phyloP scores from a whole-genome alignment of 2,888 invertebrate species.

The Lycia hirtaria region DNA sequence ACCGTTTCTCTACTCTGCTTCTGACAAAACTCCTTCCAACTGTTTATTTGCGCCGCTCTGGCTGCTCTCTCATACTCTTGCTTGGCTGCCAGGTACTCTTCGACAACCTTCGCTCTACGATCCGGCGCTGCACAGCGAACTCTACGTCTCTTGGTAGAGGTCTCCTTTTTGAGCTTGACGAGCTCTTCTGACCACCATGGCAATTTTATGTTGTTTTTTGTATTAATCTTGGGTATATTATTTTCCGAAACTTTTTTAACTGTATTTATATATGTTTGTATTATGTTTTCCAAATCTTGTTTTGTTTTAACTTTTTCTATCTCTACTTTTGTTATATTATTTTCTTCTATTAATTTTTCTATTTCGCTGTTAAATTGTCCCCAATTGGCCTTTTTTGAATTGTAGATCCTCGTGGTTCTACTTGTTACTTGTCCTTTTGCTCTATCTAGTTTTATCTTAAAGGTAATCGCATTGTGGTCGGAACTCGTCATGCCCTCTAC shows the following conservation, averaged over 20 bases:
- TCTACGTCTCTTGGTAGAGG: conserved; percentile 33
- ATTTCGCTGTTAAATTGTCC: conserved; percentile 20
- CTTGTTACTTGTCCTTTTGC: conserved; percentile 9
- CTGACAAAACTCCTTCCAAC: conserved; percentile 34
- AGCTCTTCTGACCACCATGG: conserved; percentile 42
- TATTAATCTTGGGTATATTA: conserved; percentile 13
- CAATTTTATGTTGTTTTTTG: conserved; percentile 3
- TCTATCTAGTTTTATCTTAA: conserved; percentile 20
- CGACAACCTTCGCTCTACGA: conserved; percentile 27
- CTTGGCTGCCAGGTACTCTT: conserved; percentile 31
- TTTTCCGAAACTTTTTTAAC: too few relatives aligned
- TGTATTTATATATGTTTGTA: conserved; percentile 8
- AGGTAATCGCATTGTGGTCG: conserved; percentile 41
- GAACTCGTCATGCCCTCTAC: conserved; percentile 31
- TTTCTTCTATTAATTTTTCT: too few relatives aligned
- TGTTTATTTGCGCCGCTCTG: conserved; percentile 16
- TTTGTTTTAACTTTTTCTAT: conserved; percentile 13
- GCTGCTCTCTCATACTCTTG: conserved; percentile 27
- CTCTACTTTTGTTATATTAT: not conserved
- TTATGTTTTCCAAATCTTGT: conserved; percentile 6
- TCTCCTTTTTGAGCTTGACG: conserved; percentile 23
- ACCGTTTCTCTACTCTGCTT: conserved; percentile 13
- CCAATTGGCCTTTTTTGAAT: conserved; percentile 23
- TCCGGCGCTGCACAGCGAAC: conserved; percentile 35
- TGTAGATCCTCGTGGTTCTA: conserved; percentile 20